These are phyloP conservation scores for Pediacus dermestoides DNA, from an alignment of 2,888 invertebrate genomes.

Conservation along the genomic window DNA sequence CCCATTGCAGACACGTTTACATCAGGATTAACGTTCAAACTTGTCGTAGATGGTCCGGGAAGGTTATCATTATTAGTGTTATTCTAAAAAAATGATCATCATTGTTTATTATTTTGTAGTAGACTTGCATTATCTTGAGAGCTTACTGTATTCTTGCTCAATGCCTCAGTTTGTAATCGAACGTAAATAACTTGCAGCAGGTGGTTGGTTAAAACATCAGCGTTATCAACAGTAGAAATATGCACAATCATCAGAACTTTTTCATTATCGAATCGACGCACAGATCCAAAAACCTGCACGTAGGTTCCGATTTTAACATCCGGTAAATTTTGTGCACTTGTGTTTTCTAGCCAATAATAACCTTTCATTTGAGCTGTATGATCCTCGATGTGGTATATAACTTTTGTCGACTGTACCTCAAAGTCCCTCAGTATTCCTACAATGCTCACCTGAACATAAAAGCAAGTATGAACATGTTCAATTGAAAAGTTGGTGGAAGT, in stretches of 20 bases:
- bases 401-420: constrained; percentile 61
- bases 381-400: constrained; percentile 62
- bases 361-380: constrained; percentile 59
- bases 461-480: too few relatives aligned
- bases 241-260: constrained; percentile 64
- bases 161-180: constrained; percentile 53
- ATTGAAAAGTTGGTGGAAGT: too few relatives aligned
- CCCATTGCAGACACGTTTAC: constrained; percentile 23
- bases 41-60: constrained; percentile 43
- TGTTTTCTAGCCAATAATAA: constrained; percentile 55
- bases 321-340: constrained; percentile 47
- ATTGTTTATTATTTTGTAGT: too few relatives aligned
- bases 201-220: constrained; percentile 67
- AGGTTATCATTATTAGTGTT: too few relatives aligned
- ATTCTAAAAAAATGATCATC: too few relatives aligned
- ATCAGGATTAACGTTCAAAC: constrained; percentile 40
- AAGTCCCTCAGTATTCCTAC: constrained; percentile 59
- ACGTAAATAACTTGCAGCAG: constrained; percentile 64
- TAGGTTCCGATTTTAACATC: constrained; percentile 53
- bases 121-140: too few relatives aligned
- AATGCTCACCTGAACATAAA: constrained; percentile 42
- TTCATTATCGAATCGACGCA: constrained; percentile 60
- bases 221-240: constrained; percentile 58
- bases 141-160: constrained; percentile 27
- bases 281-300: constrained; percentile 58